Percentiles rank a stretch among this genome's conserved stretches.
Evolutionary conservation across 2,888 invertebrate species (phyloP).

Genomic region (Eurytoma californica): DNA sequence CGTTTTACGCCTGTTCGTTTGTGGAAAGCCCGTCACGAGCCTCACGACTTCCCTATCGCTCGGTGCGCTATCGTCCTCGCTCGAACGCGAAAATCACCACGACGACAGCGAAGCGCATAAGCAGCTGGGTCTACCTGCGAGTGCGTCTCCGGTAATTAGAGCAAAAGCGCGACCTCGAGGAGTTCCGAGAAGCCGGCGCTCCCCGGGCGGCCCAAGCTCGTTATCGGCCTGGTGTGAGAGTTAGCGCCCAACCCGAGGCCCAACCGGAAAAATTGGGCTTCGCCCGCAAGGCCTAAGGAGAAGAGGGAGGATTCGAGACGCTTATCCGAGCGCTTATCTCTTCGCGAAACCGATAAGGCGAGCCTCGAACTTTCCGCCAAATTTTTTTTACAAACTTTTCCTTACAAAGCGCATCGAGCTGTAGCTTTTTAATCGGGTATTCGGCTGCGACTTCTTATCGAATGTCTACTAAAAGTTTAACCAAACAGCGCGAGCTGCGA

Average conservation of each 20-base stretch:
- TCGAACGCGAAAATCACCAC: slow-evolving; percentile 1
- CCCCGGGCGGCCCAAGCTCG: slow-evolving; percentile 61
- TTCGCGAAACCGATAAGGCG: too few species aligned
- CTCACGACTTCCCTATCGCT: slow-evolving; percentile 9
- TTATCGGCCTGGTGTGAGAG: slow-evolving; percentile 71
- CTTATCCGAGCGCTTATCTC: too few species aligned
- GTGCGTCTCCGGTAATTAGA: neutral
- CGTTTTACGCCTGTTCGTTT: too few species aligned
- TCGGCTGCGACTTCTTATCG: slow-evolving; percentile 50
- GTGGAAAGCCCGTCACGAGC: too few species aligned
- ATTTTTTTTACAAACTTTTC: neutral
- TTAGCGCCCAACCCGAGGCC: slow-evolving; percentile 52
- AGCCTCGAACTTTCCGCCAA: neutral
- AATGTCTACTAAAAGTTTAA: slow-evolving; percentile 54
- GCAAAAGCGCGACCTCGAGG: neutral
- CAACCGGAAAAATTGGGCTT: slow-evolving; percentile 17
- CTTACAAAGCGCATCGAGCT: too few species aligned
- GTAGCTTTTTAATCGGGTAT: slow-evolving; percentile 16
- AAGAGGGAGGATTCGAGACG: too few species aligned
- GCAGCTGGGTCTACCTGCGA: slow-evolving; percentile 37
- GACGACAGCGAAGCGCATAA: neutral
- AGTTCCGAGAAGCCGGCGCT: too few species aligned
- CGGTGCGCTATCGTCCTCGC: neutral
- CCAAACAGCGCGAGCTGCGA: slow-evolving; percentile 55
- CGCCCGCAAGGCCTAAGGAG: too few species aligned